These are phyloP conservation scores for Corapipo altera DNA, from an alignment of 2,113 vertebrate species.

Conservation along the genomic window DNA sequence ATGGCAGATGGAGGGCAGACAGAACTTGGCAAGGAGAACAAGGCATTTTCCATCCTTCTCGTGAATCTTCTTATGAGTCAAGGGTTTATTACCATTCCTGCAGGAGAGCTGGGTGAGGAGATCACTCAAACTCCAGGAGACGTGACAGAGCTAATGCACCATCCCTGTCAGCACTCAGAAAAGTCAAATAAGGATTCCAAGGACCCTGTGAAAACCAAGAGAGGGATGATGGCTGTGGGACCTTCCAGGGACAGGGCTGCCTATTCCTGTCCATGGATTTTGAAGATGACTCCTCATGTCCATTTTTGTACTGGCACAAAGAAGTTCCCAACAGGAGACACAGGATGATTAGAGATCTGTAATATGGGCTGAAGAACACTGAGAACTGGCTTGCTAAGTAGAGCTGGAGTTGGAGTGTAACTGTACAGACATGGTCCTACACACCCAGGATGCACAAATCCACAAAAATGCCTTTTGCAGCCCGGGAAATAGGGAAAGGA, in stretches of 20 bases:
- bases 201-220: neutral
- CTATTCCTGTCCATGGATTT: neutral
- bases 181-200: neutral
- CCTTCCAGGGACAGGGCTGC: neutral
- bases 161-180: neutral
- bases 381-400: neutral
- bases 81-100: slow-evolving; percentile 13
- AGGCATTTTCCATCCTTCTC: neutral
- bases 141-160: neutral
- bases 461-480: neutral
- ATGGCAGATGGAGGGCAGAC: slow-evolving; percentile 32
- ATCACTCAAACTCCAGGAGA: slow-evolving; percentile 39
- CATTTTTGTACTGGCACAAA: neutral
- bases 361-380: neutral
- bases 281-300: neutral
- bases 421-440: neutral
- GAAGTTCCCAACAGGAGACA: neutral
- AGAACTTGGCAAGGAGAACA: slow-evolving; percentile 20
- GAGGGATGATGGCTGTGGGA: neutral
- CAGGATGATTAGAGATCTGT: fast-evolving
- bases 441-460: neutral
- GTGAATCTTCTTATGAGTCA: neutral
- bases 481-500: neutral
- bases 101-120: slow-evolving; percentile 13
- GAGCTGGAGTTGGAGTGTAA: neutral